These are phyloP conservation scores for Coccyzus lansbergi DNA, from an alignment of 2,797 vertebrate species.

Conservation along the genomic window DNA sequence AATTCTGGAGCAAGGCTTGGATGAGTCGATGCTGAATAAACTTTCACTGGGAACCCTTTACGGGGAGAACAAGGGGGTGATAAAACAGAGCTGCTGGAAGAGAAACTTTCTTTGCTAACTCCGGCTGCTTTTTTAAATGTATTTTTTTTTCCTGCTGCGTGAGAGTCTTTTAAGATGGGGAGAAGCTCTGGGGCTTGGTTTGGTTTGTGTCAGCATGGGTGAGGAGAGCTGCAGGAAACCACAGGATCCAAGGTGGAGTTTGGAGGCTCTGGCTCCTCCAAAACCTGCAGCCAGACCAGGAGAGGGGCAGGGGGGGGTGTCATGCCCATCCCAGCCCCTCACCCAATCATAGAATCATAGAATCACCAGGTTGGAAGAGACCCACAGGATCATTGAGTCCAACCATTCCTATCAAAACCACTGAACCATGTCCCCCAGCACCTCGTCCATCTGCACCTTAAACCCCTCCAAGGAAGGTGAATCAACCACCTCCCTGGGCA, in stretches of 20 bases:
- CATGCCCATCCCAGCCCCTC: neutral
- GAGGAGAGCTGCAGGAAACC: neutral
- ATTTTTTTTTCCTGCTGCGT: neutral
- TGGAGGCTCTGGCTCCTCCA: accelerated
- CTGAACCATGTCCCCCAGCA: no score
- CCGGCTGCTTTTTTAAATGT: neutral
- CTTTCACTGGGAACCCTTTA: neutral
- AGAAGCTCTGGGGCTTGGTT: neutral
- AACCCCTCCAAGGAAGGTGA: no score
- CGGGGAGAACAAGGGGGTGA: neutral
- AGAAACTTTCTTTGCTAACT: neutral
- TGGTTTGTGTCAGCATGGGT: neutral
- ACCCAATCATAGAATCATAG: no score
- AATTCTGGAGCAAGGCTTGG: neutral
- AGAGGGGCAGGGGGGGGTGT: neutral
- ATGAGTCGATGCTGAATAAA: neutral
- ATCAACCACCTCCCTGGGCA: no score
- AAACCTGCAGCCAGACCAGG: accelerated
- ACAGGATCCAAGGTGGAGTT: neutral
- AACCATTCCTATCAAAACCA: no score
- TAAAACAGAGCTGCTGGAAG: neutral
- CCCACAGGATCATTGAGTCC: no score
- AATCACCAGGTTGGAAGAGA: no score
- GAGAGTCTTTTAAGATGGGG: neutral
- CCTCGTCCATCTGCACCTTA: no score